phyloP scores from a whole-genome alignment of 2,888 invertebrate species.

The Pardosa pseudoannulata region DNA sequence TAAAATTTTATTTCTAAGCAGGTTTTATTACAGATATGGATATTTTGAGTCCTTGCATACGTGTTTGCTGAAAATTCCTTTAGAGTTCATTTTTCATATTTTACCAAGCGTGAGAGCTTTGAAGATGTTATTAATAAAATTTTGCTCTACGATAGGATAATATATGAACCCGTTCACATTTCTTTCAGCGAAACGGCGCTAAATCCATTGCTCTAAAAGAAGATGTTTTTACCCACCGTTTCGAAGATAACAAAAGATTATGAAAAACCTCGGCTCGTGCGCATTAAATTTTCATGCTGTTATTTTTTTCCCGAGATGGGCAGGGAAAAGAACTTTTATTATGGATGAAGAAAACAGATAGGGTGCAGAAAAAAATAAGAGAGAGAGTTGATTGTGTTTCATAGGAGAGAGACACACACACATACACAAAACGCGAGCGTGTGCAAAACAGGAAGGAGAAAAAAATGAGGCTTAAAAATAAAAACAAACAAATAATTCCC shows the following conservation, averaged over 20 bases:
- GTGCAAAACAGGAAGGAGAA: too few relatives aligned
- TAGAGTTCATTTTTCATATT: too few relatives aligned
- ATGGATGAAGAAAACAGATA: background rate
- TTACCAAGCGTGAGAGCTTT: too few relatives aligned
- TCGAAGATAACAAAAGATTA: conserved; percentile 6
- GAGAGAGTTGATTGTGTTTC: background rate
- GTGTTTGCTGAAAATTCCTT: too few relatives aligned
- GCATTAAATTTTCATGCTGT: conserved; percentile 3
- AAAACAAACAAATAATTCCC: background rate
- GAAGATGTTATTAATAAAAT: too few relatives aligned
- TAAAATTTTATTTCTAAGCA: too few relatives aligned
- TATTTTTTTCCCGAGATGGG: background rate
- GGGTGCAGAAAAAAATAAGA: background rate
- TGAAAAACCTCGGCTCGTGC: background rate
- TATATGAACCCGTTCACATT: too few relatives aligned
- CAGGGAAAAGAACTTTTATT: background rate
- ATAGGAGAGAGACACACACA: background rate
- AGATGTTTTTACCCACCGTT: background rate
- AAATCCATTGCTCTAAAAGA: background rate
- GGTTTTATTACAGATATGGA: too few relatives aligned
- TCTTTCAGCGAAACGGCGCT: background rate
- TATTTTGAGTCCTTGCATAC: too few relatives aligned
- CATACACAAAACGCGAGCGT: background rate
- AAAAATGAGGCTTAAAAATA: background rate
- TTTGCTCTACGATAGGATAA: too few relatives aligned